Base-by-base conservation (phyloP, 2,888 invertebrate species). In the Neoitamus cyanurus region DNA sequence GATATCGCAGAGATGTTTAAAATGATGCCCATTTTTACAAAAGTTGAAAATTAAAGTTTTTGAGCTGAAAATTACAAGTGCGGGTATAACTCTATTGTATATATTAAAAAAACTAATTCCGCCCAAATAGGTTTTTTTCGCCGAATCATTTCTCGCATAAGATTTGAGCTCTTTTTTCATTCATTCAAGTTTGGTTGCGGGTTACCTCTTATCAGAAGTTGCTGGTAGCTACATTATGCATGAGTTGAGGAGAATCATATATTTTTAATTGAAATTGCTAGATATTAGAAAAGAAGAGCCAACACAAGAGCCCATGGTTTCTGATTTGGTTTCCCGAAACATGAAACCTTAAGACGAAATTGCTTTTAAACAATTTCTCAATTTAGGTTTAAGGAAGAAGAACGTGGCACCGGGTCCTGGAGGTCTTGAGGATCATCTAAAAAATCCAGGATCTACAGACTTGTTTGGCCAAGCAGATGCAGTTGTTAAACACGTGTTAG, bases 321-420 rank as follows among this genome's bases (percentile, higher is more conserved):
- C 87, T 86, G 85, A 87, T 87, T 87, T 87, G 87, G 87, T 86
- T 87, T 86, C 85, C 37, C 46, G 58, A 58, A 58, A 25, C 58
- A 58, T 25, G 58, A 58, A 58, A 46, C 30, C 20, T 31, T 30
- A 30, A 13, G 11, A 31, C 31, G 25, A 36, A 36, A 75, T 20
- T 4, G 3, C 2, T 73, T 73, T 4, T 34, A 73, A 73, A 34
- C 7, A 11, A 42, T 75, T 13, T 75, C 3, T 37, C 36, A 37
- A 30, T 58, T n/a, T 30, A 93, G 94, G 97, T 0, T 90, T 99
- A 85, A 93, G 99, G 69, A 99, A 99, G 92, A 99, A 99, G 92
- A 99, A 98, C 92, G 98, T 99, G 0, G 97, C 99, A 0, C 99
- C 99, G 0, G 99, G 99, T 0, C 97, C 98, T 0, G 95, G 96